phyloP scores from a whole-genome alignment of 2,888 invertebrate genomes.

The Alcis repandata region DNA sequence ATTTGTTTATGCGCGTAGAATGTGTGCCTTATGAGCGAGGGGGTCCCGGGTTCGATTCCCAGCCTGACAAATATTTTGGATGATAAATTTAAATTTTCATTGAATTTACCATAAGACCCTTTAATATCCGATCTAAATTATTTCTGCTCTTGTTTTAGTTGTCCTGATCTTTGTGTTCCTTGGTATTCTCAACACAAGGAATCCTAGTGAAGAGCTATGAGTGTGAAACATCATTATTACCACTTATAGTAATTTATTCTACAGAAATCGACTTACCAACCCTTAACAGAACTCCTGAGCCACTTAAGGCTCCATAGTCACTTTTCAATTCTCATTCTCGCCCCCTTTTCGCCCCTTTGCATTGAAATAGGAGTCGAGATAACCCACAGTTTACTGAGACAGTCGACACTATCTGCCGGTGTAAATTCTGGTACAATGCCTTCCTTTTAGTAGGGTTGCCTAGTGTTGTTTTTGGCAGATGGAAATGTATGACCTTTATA shows the following conservation, averaged over 20 bases:
- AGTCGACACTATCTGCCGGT: conserved; percentile 23
- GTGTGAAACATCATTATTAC: too few relatives aligned
- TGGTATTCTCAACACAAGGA: too few relatives aligned
- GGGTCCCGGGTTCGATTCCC: too few relatives aligned
- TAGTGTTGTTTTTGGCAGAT: not conserved
- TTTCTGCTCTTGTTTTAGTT: too few relatives aligned
- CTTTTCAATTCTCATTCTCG: conserved; percentile 19
- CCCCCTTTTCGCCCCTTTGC: not conserved
- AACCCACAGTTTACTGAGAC: conserved; percentile 25
- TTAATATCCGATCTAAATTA: too few relatives aligned
- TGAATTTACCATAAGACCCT: too few relatives aligned
- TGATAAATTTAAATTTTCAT: too few relatives aligned
- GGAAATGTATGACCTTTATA: not conserved
- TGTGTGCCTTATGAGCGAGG: too few relatives aligned
- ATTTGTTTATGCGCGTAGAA: too few relatives aligned
- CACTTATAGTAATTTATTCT: not conserved
- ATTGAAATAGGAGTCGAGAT: conserved; percentile 27
- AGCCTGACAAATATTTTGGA: too few relatives aligned
- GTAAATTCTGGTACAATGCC: conserved; percentile 29
- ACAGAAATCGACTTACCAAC: not conserved
- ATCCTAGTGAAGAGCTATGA: too few relatives aligned
- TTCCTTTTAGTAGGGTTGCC: conserved; percentile 3
- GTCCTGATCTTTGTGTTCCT: too few relatives aligned
- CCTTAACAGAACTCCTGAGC: not conserved
- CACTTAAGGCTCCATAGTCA: not conserved